A percentile compares a stretch with the other conserved stretches of the same genome.
phyloP scores from a whole-genome alignment of 2,888 invertebrate species.

The Morpho deidamia region DNA sequence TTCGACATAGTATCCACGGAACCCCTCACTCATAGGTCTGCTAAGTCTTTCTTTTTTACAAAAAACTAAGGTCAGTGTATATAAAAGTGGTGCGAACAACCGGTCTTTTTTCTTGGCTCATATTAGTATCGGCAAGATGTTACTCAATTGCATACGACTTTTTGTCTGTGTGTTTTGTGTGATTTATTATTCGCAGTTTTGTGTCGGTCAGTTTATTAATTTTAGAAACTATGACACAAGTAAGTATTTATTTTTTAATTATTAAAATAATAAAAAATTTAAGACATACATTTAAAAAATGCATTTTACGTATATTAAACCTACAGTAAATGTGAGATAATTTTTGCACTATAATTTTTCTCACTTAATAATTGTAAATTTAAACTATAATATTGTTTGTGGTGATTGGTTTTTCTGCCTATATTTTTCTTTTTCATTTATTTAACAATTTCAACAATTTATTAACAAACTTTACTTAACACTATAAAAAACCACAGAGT shows the following conservation, averaged over 20 bases:
- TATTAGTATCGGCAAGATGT: constrained; percentile 31
- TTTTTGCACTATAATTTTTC: too few species aligned
- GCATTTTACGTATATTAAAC: too few species aligned
- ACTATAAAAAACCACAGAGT: too few species aligned
- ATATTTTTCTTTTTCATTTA: too few species aligned
- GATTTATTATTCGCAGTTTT: constrained; percentile 23
- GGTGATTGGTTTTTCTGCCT: too few species aligned
- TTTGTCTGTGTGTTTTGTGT: constrained; percentile 26
- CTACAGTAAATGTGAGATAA: too few species aligned
- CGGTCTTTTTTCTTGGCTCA: constrained; percentile 28
- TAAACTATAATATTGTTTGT: too few species aligned
- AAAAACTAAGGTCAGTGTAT: constrained; percentile 22
- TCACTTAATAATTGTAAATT: too few species aligned
- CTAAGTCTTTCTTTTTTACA: constrained; percentile 19
- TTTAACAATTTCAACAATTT: too few species aligned
- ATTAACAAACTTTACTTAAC: too few species aligned
- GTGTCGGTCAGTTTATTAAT: constrained; percentile 28
- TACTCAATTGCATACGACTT: constrained; percentile 27
- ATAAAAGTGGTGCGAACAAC: constrained; percentile 26
- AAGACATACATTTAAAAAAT: too few species aligned
- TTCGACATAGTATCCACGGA: constrained; percentile 1
- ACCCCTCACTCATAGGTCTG: constrained; percentile 8
- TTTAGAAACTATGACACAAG: constrained; percentile 22
- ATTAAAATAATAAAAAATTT: too few species aligned
- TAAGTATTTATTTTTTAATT: constrained; percentile 17